These are phyloP conservation scores for Patella caerulea DNA, from an alignment of 2,888 invertebrate species.

Conservation along the genomic window DNA sequence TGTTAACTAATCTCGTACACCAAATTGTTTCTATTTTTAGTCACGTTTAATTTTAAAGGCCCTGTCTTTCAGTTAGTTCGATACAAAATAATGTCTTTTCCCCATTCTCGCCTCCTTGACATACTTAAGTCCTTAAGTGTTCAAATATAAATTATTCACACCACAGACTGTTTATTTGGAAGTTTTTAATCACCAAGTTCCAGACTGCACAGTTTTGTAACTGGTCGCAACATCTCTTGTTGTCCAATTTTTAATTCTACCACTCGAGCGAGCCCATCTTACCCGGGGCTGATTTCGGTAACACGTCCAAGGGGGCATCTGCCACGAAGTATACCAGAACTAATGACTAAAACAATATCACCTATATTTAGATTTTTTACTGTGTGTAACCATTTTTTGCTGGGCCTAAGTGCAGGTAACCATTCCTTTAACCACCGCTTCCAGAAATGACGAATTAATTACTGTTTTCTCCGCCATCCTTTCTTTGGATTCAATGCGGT, in stretches of 20 bases:
- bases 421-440: slow-evolving; percentile 3
- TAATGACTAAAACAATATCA: slow-evolving; percentile 8
- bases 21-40: too few relatives aligned
- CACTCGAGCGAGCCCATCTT: slow-evolving; percentile 1
- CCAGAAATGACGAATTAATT: background rate
- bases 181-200: background rate
- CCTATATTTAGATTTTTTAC: background rate
- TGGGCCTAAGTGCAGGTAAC: background rate
- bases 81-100: background rate
- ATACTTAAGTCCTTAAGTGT: too few relatives aligned
- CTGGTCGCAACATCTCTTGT: slow-evolving; percentile 1
- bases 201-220: slow-evolving; percentile 6
- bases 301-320: background rate
- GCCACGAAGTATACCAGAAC: background rate
- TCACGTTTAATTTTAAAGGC: too few relatives aligned
- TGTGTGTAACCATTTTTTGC: background rate
- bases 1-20: too few relatives aligned
- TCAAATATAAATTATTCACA: too few relatives aligned
- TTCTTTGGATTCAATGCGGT: too few relatives aligned
- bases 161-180: too few relatives aligned
- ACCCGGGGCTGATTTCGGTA: background rate
- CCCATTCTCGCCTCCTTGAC: too few relatives aligned
- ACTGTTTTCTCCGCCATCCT: too few relatives aligned
- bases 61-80: too few relatives aligned
- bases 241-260: background rate